phyloP scores from a whole-genome alignment of 2,888 invertebrate species.

The Rhingia campestris region DNA sequence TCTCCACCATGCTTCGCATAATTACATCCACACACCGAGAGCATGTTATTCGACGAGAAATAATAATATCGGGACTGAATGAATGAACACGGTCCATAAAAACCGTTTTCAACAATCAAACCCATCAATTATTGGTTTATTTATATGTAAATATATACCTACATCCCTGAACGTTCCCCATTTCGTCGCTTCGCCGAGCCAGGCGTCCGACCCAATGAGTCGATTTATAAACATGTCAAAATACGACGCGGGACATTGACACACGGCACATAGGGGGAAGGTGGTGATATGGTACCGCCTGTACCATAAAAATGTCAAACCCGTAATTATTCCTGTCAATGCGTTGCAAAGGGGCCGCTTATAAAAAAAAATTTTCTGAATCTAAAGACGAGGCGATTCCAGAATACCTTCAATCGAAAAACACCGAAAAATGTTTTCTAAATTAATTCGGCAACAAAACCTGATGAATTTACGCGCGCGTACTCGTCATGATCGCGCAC shows the following conservation, averaged over 20 bases:
- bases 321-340: slow-evolving; percentile 63
- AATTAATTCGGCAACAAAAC: slow-evolving; percentile 48
- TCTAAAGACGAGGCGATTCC: slow-evolving; percentile 11
- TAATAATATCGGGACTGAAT: slow-evolving; percentile 31
- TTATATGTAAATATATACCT: slow-evolving; percentile 64
- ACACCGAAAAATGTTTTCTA: slow-evolving; percentile 32
- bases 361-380: not conserved
- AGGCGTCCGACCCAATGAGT: slow-evolving; percentile 59
- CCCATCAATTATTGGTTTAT: slow-evolving; percentile 74
- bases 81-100: slow-evolving; percentile 58
- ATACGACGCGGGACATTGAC: slow-evolving; percentile 59
- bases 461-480: not conserved
- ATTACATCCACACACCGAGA: slow-evolving; percentile 14
- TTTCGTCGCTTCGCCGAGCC: not conserved
- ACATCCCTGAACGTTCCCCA: slow-evolving; percentile 28
- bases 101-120: slow-evolving; percentile 62
- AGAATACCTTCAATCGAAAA: slow-evolving; percentile 23
- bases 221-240: slow-evolving; percentile 74
- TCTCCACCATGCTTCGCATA: not conserved
- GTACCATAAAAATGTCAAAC: slow-evolving; percentile 71
- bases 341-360: slow-evolving; percentile 22
- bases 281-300: slow-evolving; percentile 65
- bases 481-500: slow-evolving; percentile 9
- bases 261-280: slow-evolving; percentile 35
- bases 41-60: slow-evolving; percentile 23